Evolutionary conservation across 2,888 invertebrate species (phyloP).

Genomic region (Fabriciana adippe): DNA sequence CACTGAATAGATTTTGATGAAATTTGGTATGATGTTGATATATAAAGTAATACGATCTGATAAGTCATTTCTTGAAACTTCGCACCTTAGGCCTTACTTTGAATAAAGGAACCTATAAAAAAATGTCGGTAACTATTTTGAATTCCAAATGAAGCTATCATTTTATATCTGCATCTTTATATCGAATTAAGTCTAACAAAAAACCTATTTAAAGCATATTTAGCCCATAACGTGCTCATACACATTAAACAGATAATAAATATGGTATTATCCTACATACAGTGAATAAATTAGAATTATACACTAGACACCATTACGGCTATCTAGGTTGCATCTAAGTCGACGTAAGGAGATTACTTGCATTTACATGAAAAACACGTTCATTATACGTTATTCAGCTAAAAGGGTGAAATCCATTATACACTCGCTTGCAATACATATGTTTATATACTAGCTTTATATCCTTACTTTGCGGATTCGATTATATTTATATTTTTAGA

Average conservation of each 20-base stretch:
- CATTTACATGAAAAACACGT: constrained; percentile 35
- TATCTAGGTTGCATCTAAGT: constrained; percentile 39
- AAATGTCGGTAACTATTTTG: neutral
- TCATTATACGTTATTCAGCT: constrained; percentile 27
- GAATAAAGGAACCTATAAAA: too few species aligned
- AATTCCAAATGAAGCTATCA: constrained; percentile 17
- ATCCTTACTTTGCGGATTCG: neutral
- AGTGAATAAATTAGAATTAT: constrained; percentile 29
- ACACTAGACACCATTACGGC: constrained; percentile 32
- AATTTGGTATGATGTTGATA: too few species aligned
- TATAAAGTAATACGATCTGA: too few species aligned
- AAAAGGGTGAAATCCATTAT: constrained; percentile 23
- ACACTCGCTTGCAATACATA: constrained; percentile 8
- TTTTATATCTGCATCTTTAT: constrained; percentile 10
- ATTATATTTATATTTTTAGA: neutral
- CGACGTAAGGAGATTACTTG: constrained; percentile 39
- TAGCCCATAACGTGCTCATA: constrained; percentile 22
- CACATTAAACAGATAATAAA: constrained; percentile 34
- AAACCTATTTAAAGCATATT: constrained; percentile 14
- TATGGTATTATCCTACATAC: constrained; percentile 25
- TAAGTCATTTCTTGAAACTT: too few species aligned
- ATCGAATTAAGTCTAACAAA: neutral
- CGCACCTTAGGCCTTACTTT: too few species aligned
- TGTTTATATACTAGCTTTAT: constrained; percentile 1
- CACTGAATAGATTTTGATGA: too few species aligned